Evolutionary conservation across 2,113 vertebrate species (phyloP), one percentile per base, ranked within the genome.

Genomic region (Urocynchramus pylzowi): DNA sequence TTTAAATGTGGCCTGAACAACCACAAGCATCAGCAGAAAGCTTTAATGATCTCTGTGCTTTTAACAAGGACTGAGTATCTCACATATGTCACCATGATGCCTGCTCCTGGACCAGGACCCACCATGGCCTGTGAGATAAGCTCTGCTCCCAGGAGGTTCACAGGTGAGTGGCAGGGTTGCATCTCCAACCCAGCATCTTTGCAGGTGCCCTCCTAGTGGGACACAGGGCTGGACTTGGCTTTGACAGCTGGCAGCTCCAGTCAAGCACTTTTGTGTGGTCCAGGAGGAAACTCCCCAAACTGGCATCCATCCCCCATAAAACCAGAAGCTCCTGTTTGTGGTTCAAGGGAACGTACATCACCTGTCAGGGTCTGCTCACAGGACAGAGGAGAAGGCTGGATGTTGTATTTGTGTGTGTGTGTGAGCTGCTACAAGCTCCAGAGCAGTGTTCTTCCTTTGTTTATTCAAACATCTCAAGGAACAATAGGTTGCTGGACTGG

Each of bases 341-440:
- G 49, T 31, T 35, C 47, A 39, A 26, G 39, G 35, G 27, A 35
- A 64, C 2, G 15, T 26, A 35, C 16, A n/a, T 49, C 14, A 19
- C 0, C 47, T 24, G 17, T 10, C 73, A 59, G 63, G 47, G 16
- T 39, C 45, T 86, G 56, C 80, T 88, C 31, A 39, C 16, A 11
- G 64, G 56, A 19, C 30, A 30, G 52, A 19, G 53, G 3, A 87
- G 37, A 74, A 77, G 70, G 80, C 42, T 45, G 45, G 27, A 21
- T 1, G 2, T 30, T 45, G 16, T 47, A 5, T 63, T 47, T 54
- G 7, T 1, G 1, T 22, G 5, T 31, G 16, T 30, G 11, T 1
- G 1, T 6, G 65, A 86, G 87, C 77, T 22, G 44, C 22, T 60
- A 53, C 3, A 18, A 54, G 65, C 84, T 92, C 41, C 84, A 75